A percentile compares a stretch with the other conserved stretches of the same genome.
phyloP scores from a whole-genome alignment of 2,888 invertebrate species.

The Scelioninae gen. 2 region DNA sequence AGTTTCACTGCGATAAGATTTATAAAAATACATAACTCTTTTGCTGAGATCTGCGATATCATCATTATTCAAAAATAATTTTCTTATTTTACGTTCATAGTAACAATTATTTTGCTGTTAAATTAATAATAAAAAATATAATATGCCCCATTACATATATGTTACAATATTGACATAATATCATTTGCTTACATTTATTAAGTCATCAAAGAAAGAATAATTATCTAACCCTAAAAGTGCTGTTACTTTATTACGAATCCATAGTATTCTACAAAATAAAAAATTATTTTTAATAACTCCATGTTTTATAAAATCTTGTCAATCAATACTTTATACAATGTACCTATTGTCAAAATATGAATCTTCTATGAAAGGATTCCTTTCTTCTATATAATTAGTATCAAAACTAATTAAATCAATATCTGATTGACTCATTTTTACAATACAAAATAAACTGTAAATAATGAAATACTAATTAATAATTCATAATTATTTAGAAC shows the following conservation, averaged over 20 bases:
- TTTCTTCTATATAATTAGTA: constrained; percentile 9
- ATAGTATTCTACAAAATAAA: constrained; percentile 76
- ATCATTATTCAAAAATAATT: constrained; percentile 77
- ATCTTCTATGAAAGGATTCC: constrained; percentile 2
- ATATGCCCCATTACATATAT: neutral
- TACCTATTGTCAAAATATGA: constrained; percentile 8
- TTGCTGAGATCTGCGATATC: constrained; percentile 76
- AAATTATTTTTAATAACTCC: neutral
- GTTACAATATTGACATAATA: neutral
- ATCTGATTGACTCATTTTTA: constrained; percentile 8
- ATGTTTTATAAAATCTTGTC: neutral
- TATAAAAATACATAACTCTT: constrained; percentile 82
- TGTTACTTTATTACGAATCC: constrained; percentile 82
- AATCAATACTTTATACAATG: neutral
- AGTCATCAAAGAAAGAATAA: constrained; percentile 66
- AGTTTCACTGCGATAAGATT: constrained; percentile 83
- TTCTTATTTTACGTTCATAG: constrained; percentile 76
- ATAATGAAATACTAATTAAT: too few relatives aligned
- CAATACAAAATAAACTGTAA: constrained; percentile 1
- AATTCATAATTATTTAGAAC: too few relatives aligned
- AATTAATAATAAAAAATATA: neutral
- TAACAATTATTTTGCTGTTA: constrained; percentile 22
- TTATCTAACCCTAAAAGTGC: constrained; percentile 76
- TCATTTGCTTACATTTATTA: constrained; percentile 67
- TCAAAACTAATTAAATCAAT: constrained; percentile 1